Evolutionary conservation across 2,797 vertebrate genomes (phyloP).

Genomic region (Picus viridis): DNA sequence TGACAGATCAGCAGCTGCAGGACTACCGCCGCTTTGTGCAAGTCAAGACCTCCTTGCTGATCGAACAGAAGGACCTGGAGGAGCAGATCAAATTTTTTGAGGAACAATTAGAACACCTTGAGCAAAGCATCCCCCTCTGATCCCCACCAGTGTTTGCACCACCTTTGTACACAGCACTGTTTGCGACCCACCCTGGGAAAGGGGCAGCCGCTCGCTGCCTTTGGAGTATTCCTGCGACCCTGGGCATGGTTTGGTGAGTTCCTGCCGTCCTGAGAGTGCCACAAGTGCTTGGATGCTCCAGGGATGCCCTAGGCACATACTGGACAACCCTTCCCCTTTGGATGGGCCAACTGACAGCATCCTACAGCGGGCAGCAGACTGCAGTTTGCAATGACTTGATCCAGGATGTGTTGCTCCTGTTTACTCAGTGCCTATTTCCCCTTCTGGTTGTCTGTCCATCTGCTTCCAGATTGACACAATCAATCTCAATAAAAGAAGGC

Average conservation of each 20-base stretch:
- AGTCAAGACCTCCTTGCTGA: conserved; percentile 88
- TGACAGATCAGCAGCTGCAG: conserved; percentile 83
- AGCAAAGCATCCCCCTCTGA: conserved; percentile 71
- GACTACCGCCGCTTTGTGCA: conserved; percentile 87
- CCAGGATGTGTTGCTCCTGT: conserved; percentile 8
- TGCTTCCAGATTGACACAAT: conserved; percentile 42
- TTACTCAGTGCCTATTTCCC: neutral
- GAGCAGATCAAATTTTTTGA: conserved; percentile 87
- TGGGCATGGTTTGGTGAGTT: neutral
- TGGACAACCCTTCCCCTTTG: neutral
- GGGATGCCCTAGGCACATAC: neutral
- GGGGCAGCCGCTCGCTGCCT: neutral
- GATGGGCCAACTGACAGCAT: neutral
- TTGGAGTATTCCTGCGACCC: neutral
- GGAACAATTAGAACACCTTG: conserved; percentile 87
- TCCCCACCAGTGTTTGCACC: too few species aligned
- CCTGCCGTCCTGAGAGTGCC: neutral
- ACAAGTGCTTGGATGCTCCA: neutral
- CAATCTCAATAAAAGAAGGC: conserved; percentile 44
- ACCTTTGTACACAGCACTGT: too few species aligned
- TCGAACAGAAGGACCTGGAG: conserved; percentile 91
- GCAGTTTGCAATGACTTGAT: neutral
- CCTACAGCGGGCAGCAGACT: neutral
- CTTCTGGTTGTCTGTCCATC: conserved; percentile 2
- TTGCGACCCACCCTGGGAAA: neutral